Conservation (phyloP, 1,140 invertebrate species). For the Solenopsis invicta region DNA sequence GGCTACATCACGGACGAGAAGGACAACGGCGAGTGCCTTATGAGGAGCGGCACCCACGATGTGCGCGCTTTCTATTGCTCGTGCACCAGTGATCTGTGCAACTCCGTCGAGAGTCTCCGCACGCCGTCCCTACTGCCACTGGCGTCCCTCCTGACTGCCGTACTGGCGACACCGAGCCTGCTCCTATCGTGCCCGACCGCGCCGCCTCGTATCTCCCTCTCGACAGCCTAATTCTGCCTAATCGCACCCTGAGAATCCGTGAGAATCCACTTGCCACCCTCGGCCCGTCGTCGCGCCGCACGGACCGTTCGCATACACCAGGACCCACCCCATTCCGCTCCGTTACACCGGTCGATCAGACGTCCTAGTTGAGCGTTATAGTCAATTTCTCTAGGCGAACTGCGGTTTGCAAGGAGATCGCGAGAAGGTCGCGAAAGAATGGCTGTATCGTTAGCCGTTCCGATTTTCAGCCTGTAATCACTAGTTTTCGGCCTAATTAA, state of each 20-base stretch:
- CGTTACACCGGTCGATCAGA: background rate
- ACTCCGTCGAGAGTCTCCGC: constrained; percentile 83
- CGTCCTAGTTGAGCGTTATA: background rate
- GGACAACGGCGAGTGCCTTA: constrained; percentile 89
- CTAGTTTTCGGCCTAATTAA: constrained; percentile 30
- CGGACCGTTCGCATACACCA: constrained; percentile 59
- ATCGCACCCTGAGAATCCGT: constrained; percentile 47
- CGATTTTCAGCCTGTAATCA: background rate
- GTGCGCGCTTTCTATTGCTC: constrained; percentile 92
- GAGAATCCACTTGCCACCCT: background rate
- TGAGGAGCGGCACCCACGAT: constrained; percentile 91
- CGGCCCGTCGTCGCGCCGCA: constrained; percentile 29
- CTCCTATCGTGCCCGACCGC: constrained; percentile 62
- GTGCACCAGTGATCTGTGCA: constrained; percentile 92
- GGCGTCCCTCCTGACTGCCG: constrained; percentile 63
- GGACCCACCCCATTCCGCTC: background rate
- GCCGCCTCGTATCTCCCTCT: constrained; percentile 56
- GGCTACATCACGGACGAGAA: constrained; percentile 90
- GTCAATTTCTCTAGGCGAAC: constrained; percentile 8
- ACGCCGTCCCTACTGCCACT: constrained; percentile 73
- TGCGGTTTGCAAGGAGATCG: background rate
- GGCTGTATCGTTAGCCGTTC: background rate
- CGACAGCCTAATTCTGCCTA: constrained; percentile 65
- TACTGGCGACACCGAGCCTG: constrained; percentile 67
- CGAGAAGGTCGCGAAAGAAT: background rate